These are phyloP conservation scores for Porites divaricata DNA, from an alignment of 92 coral and sea anemone species.

Conservation along the genomic window DNA sequence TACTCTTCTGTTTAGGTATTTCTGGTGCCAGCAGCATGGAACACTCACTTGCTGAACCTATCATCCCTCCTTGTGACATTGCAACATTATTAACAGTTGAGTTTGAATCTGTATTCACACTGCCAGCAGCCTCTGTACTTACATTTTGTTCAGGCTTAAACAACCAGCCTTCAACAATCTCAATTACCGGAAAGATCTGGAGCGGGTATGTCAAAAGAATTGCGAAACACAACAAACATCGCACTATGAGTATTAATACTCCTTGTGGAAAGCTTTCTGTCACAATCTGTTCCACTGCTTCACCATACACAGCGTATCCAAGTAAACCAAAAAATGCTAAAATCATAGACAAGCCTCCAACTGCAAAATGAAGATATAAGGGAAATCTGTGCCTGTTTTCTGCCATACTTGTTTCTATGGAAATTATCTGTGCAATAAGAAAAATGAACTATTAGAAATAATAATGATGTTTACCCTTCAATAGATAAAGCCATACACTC, in stretches of 20 bases:
- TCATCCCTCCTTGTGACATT: constrained; percentile 1
- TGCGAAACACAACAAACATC: constrained; percentile 77
- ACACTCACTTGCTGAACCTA: not conserved
- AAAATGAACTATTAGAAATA: not conserved
- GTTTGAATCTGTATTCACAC: not conserved
- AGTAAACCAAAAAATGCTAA: constrained; percentile 88
- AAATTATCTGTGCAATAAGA: constrained; percentile 68
- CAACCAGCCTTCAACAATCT: constrained; percentile 83
- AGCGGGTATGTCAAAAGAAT: constrained; percentile 91
- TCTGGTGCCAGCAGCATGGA: constrained; percentile 43
- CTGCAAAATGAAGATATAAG: constrained; percentile 83
- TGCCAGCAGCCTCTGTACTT: not conserved
- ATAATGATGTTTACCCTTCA: not conserved
- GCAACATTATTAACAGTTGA: constrained; percentile 4
- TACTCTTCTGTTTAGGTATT: constrained; percentile 37
- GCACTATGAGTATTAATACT: constrained; percentile 68
- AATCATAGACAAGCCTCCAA: constrained; percentile 72
- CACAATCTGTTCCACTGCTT: constrained; percentile 76
- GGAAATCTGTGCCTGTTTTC: constrained; percentile 86
- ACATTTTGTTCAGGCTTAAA: constrained; percentile 48
- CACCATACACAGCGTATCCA: constrained; percentile 86
- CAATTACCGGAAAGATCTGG: constrained; percentile 87
- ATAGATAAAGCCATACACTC: too few relatives aligned
- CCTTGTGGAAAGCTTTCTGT: constrained; percentile 85
- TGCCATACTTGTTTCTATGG: constrained; percentile 96